Evolutionary conservation across 1,140 invertebrate species (phyloP), one percentile per base, ranked within the genome.

Genomic region (Drosophila nebulosa): DNA sequence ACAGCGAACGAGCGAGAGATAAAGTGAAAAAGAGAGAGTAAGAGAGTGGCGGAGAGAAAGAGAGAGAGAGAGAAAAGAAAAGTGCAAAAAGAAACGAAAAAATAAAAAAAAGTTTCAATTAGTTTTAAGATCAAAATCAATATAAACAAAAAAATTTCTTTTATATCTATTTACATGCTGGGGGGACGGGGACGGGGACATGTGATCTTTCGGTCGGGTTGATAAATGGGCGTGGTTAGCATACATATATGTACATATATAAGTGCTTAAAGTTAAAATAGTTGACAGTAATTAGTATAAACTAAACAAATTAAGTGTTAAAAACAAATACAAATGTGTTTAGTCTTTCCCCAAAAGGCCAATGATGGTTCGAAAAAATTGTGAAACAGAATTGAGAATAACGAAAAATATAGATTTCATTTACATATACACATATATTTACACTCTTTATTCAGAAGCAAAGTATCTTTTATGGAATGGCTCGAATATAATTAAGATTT

Each of bases 321-420:
- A 52, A 66, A 52, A 52, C 64, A 52, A 71, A 57, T 63, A 58
- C 12, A 77, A 68, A 88, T 89, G 90, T 91, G 90, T 69, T 91
- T 79, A 91, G 89, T 91, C 90, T 91, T 91, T 91, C 90, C 90
- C 90, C 78, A 85, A 60, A 60, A 91, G 90, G 90, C 90, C 90
- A 84, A 75, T n/a, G n/a, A 30, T 79, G 57, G 51, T 78, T 70
- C 14, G 4, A 16, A 46, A 76, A 69, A 61, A 35, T n/a, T n/a
- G 21, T 36, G 6, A 1, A 24, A 46, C 7, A 5, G 14, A 58
- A 39, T 56, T 32, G 36, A 36, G 32, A 24, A 46, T 3, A 24
- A 24, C 24, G 4, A 24, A 24, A 24, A 24, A 24, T 24, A 24
- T 24, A 24, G 2, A 24, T 24, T 24, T 24, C 24, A 3, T 24